Evolutionary conservation across 2,113 vertebrate genomes (phyloP).

Genomic region (Mesitornis unicolor): DNA sequence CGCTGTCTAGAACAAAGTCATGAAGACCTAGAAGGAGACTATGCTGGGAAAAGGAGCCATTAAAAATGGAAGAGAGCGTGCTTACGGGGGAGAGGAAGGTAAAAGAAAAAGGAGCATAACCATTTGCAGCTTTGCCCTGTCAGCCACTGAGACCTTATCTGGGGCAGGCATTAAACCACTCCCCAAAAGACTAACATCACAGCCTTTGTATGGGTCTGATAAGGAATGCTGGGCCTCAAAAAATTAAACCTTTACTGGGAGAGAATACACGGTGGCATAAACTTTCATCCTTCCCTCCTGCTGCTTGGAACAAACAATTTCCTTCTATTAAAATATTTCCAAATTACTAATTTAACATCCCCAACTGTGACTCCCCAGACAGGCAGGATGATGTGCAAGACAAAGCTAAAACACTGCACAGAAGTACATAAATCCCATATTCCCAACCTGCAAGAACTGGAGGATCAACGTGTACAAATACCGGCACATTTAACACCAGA

Average conservation of each 20-base stretch:
- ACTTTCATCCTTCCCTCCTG: neutral
- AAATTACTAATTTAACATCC: neutral
- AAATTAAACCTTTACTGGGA: neutral
- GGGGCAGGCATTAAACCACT: neutral
- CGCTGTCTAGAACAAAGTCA: neutral
- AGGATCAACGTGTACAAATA: neutral
- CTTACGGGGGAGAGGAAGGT: rapidly evolving
- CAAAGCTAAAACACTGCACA: neutral
- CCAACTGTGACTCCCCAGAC: neutral
- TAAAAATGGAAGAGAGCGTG: neutral
- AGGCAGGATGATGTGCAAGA: neutral
- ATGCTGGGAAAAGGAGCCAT: neutral
- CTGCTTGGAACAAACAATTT: neutral
- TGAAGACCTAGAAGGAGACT: neutral
- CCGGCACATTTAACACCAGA: neutral
- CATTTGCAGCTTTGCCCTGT: neutral
- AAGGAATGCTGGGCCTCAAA: neutral
- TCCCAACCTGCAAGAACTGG: neutral
- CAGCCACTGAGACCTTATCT: neutral
- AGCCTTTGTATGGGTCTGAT: conserved; percentile 10
- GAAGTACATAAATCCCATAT: neutral
- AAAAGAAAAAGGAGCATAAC: neutral
- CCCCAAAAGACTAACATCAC: conserved; percentile 21
- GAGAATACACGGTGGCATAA: neutral
- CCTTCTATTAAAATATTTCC: neutral